A percentile compares a stretch with the other conserved stretches of the same genome.
phyloP scores from a whole-genome alignment of 2,888 invertebrate species.

The Drosophila anomalata region DNA sequence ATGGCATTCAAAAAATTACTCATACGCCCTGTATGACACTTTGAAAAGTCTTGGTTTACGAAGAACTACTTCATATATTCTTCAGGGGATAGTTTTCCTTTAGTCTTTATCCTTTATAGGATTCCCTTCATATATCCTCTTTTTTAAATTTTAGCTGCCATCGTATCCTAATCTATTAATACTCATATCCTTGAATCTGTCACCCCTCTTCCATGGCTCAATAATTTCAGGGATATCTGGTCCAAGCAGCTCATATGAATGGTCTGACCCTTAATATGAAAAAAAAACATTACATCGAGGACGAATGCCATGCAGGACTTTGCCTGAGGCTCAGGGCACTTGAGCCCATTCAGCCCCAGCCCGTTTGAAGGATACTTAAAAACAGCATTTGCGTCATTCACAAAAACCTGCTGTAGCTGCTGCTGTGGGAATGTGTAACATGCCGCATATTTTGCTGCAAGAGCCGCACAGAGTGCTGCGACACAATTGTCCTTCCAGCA shows the following conservation, averaged over 20 bases:
- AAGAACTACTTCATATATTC: too few species aligned
- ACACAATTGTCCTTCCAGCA: conserved; percentile 68
- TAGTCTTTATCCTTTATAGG: too few species aligned
- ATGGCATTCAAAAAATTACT: not conserved
- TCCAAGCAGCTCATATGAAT: conserved; percentile 49
- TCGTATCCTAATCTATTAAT: too few species aligned
- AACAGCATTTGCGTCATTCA: conserved; percentile 56
- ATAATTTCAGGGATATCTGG: conserved; percentile 12
- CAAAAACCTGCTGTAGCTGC: conserved; percentile 30
- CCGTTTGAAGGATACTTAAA: conserved; percentile 46
- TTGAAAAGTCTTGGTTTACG: too few species aligned
- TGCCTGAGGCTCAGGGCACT: conserved; percentile 21
- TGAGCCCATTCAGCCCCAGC: conserved; percentile 25
- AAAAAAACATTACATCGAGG: conserved; percentile 31
- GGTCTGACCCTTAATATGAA: conserved; percentile 54
- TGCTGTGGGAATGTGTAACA: conserved; percentile 9
- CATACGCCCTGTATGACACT: not conserved
- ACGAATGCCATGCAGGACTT: conserved; percentile 24
- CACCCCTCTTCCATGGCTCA: not conserved
- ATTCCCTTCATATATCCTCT: too few species aligned
- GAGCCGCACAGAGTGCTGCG: conserved; percentile 46
- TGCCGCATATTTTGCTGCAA: not conserved
- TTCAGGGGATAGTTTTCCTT: too few species aligned
- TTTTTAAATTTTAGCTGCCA: too few species aligned
- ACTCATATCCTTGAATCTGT: not conserved